Evolutionary conservation across 1,140 invertebrate species (phyloP).

Genomic region (Drosophila micromelanica): DNA sequence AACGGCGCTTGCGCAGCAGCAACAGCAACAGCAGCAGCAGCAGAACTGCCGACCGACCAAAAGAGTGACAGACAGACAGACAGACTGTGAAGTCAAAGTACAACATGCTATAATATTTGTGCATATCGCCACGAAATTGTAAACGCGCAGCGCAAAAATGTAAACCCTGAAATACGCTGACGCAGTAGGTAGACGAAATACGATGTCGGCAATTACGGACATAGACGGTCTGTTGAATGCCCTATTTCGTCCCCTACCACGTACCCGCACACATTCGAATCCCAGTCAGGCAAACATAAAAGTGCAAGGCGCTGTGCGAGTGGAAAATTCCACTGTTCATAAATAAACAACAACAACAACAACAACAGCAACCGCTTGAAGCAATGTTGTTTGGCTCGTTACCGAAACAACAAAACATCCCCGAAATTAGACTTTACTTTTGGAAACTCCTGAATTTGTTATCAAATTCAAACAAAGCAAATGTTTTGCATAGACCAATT

Average conservation of each 20-base stretch:
- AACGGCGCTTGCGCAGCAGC: conserved; percentile 39
- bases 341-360: background rate
- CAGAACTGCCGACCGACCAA: conserved; percentile 6
- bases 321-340: conserved; percentile 69
- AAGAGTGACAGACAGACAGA: background rate
- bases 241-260: conserved; percentile 33
- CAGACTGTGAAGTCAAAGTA: conserved; percentile 27
- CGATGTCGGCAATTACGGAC: conserved; percentile 3
- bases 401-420: conserved; percentile 60
- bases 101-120: conserved; percentile 28
- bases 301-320: conserved; percentile 49
- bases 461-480: conserved; percentile 58
- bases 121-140: conserved; percentile 40
- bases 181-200: conserved; percentile 59
- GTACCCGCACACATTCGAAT: conserved; percentile 16
- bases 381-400: conserved; percentile 2
- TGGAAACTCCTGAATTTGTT: conserved; percentile 51
- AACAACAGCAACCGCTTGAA: conserved; percentile 21
- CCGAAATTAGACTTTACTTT: conserved; percentile 74
- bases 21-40: conserved; percentile 24
- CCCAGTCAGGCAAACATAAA: conserved; percentile 52
- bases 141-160: conserved; percentile 9
- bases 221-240: conserved; percentile 26
- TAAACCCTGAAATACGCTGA: conserved; percentile 68
- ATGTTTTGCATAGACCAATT: conserved; percentile 36